A percentile compares a stretch with the other conserved stretches of the same genome.
phyloP scores from a whole-genome alignment of 2,113 vertebrate genomes.

The Loxodonta africana region DNA sequence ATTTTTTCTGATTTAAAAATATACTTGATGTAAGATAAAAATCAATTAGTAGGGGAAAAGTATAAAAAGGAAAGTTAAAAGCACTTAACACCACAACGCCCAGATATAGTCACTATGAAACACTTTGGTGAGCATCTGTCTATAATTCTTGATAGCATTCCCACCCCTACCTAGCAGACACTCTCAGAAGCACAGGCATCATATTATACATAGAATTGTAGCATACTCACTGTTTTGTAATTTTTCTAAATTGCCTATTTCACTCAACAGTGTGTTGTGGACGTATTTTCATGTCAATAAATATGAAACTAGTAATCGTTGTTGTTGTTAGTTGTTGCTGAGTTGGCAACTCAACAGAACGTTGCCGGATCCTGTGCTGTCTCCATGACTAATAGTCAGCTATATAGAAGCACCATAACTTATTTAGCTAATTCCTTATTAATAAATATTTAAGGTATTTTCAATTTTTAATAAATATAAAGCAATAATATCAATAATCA shows the following conservation, averaged over 20 bases:
- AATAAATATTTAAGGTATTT: not conserved
- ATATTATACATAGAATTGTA: not conserved
- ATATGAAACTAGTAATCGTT: not conserved
- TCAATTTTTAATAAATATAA: not conserved
- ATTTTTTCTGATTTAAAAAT: not conserved
- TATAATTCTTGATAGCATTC: not conserved
- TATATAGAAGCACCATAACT: not conserved
- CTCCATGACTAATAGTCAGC: not conserved
- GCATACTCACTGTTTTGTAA: not conserved
- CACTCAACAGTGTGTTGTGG: not conserved
- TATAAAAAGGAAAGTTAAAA: not conserved
- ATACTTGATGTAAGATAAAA: not conserved
- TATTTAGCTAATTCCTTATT: slow-evolving; percentile 30
- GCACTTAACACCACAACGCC: not conserved
- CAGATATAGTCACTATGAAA: not conserved
- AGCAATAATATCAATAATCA: not conserved
- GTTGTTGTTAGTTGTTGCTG: not conserved
- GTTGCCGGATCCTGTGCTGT: not conserved
- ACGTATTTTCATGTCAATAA: not conserved
- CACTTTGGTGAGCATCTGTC: not conserved
- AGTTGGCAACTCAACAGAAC: not conserved
- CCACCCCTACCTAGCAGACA: not conserved
- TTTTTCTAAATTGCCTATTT: not conserved
- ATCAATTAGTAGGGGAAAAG: not conserved
- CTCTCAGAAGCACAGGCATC: not conserved